Evolutionary conservation across 1,140 invertebrate genomes (phyloP).

Genomic region (Pinna nobilis): DNA sequence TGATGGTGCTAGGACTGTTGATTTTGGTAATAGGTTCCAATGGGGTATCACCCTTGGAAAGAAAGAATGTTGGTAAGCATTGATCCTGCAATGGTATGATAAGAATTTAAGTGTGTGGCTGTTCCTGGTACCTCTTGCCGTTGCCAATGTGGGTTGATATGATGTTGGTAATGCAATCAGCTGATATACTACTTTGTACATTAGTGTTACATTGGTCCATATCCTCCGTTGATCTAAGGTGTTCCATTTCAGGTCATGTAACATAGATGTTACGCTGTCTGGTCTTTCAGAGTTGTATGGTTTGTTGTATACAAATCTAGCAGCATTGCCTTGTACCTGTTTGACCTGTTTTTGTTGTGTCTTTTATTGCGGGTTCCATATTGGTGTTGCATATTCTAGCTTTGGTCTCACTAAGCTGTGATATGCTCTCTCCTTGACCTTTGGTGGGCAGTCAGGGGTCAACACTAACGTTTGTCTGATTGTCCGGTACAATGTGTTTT

Average conservation of each 20-base stretch:
- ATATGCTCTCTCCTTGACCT: slow-evolving; percentile 25
- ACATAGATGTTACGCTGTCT: slow-evolving; percentile 11
- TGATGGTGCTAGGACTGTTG: no score
- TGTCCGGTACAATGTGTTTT: no score
- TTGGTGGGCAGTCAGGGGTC: no score
- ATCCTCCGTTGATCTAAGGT: not conserved
- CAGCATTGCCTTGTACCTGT: slow-evolving; percentile 12
- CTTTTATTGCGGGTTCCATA: slow-evolving; percentile 3
- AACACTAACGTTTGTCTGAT: no score
- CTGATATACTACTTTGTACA: not conserved
- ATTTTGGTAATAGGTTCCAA: no score
- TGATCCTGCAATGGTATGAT: not conserved
- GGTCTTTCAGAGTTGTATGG: slow-evolving; percentile 6
- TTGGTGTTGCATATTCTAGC: slow-evolving; percentile 16
- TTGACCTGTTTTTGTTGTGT: slow-evolving; percentile 13
- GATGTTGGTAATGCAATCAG: not conserved
- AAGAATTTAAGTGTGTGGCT: not conserved
- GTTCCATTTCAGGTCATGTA: not conserved
- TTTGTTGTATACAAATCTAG: slow-evolving; percentile 20
- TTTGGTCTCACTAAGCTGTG: slow-evolving; percentile 19
- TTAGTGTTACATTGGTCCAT: not conserved
- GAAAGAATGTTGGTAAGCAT: no score
- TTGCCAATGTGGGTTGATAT: no score
- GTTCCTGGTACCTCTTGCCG: not conserved
- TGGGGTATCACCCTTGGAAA: no score